A percentile compares a stretch with the other conserved stretches of the same genome.
These are phyloP conservation scores for Calcarius ornatus DNA, from an alignment of 2,113 vertebrate genomes.

Conservation along the genomic window DNA sequence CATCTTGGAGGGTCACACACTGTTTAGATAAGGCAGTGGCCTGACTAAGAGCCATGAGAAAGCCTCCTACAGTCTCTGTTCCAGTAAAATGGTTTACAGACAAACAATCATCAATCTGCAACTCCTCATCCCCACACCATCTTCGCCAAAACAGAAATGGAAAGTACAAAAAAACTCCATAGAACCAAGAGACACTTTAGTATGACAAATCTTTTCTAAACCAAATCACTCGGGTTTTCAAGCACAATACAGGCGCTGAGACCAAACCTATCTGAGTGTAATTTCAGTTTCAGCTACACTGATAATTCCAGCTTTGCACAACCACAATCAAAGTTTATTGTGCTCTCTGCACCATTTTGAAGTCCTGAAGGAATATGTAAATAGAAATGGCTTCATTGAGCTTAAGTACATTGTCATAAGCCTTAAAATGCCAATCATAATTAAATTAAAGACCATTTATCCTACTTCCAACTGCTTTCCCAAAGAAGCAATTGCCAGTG, in stretches of 20 bases:
- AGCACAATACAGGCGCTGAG: not conserved
- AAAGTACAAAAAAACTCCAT: not conserved
- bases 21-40: not conserved
- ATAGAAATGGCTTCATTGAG: not conserved
- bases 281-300: not conserved
- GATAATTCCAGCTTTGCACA: not conserved
- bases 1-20: not conserved
- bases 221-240: not conserved
- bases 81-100: conserved; percentile 26
- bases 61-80: conserved; percentile 17
- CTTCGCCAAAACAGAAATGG: not conserved
- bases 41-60: conserved; percentile 21
- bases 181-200: not conserved
- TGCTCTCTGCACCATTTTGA: not conserved
- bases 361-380: not conserved
- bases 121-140: not conserved
- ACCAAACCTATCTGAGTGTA: not conserved
- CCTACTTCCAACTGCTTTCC: not conserved
- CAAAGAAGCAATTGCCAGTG: not conserved
- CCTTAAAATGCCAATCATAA: not conserved
- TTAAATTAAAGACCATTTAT: not conserved
- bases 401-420: not conserved
- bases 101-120: conserved; percentile 21
- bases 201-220: not conserved
- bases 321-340: not conserved